phyloP scores from a whole-genome alignment of 2,797 vertebrate species.

The Euphonia xanthogaster region DNA sequence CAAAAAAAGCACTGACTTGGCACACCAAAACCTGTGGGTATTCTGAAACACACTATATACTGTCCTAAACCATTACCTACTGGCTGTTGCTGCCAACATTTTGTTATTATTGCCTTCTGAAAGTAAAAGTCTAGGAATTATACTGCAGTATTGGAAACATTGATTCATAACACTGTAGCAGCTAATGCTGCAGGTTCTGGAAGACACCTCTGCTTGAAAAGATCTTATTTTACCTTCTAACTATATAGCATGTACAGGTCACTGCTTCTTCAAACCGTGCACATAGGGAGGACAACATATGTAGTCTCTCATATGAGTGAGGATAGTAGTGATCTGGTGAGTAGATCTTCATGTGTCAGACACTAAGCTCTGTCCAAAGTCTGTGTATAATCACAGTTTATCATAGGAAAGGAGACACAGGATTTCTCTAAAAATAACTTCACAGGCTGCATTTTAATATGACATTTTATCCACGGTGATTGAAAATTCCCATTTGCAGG shows the following conservation, averaged over 20 bases:
- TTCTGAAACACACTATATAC: neutral
- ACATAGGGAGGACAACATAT: neutral
- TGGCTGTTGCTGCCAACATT: neutral
- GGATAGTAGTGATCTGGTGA: neutral
- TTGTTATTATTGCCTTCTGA: conserved; percentile 4
- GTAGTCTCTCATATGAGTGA: neutral
- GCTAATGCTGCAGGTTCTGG: neutral
- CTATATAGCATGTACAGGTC: too few species aligned
- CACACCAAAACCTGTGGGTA: neutral
- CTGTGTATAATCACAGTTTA: neutral
- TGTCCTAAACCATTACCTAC: neutral
- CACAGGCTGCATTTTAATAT: neutral
- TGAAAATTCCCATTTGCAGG: neutral
- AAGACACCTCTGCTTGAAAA: neutral
- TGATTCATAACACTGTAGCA: neutral
- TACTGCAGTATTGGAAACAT: neutral
- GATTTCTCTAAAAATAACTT: neutral
- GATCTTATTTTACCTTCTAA: neutral
- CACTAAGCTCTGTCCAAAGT: neutral
- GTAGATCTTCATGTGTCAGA: neutral
- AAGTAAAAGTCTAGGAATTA: neutral
- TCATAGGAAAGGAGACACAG: neutral
- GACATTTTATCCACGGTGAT: neutral
- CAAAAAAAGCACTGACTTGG: neutral
- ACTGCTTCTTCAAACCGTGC: neutral